A percentile compares a stretch with the other conserved stretches of the same genome.
These are phyloP conservation scores for Epinotia nisella DNA, from an alignment of 2,888 invertebrate species.

Conservation along the genomic window DNA sequence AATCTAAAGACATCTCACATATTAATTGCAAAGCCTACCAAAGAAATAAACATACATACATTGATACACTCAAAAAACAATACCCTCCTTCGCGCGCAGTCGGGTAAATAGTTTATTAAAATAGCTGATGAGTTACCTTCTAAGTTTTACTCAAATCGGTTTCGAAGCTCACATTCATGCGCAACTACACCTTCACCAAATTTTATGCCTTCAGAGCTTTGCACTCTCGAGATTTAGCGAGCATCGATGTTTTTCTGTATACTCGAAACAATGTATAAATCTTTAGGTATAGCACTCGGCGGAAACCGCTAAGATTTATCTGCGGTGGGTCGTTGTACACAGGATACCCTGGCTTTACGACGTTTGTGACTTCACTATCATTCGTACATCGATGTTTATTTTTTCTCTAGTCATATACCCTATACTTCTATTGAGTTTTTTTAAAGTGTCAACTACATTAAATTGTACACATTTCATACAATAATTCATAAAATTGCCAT, in stretches of 20 bases:
- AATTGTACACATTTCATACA: neutral
- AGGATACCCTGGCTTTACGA: conserved; percentile 12
- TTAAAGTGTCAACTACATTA: neutral
- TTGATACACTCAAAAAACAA: no score
- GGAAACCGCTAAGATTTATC: conserved; percentile 28
- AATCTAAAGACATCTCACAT: no score
- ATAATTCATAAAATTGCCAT: neutral
- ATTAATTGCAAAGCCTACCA: no score
- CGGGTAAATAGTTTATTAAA: no score
- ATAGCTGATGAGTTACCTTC: no score
- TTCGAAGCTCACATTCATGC: no score
- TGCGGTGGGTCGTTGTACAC: conserved; percentile 24
- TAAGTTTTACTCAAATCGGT: no score
- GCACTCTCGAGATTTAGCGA: neutral
- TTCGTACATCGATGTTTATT: neutral
- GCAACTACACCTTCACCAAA: neutral
- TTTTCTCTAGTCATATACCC: neutral
- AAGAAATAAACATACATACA: no score
- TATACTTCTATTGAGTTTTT: neutral
- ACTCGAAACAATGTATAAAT: conserved; percentile 27
- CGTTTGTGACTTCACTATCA: conserved; percentile 15
- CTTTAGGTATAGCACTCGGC: conserved; percentile 3
- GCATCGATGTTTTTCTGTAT: neutral
- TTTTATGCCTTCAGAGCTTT: neutral
- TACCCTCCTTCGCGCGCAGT: no score